phyloP scores from a whole-genome alignment of 2,888 invertebrate genomes.

The Julus scanicus region DNA sequence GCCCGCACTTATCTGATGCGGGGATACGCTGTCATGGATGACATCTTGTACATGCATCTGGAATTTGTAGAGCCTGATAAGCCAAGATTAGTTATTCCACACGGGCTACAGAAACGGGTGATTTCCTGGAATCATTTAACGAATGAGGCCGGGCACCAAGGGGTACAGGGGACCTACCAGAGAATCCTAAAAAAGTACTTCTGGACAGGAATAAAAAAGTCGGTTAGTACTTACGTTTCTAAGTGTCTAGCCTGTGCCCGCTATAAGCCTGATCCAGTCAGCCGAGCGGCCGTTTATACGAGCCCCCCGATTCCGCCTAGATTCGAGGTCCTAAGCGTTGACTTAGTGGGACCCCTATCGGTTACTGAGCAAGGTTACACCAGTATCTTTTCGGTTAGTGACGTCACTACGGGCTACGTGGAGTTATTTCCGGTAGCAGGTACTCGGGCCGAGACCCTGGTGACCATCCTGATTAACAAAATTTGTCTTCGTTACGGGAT shows the following conservation, averaged over 20 bases:
- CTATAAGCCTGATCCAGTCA: background rate
- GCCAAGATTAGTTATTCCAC: background rate
- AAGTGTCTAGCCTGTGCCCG: background rate
- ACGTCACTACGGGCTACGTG: background rate
- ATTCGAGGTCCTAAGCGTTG: background rate
- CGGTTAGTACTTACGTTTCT: background rate
- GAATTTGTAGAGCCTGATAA: background rate
- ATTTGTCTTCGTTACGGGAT: background rate
- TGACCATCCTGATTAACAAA: background rate
- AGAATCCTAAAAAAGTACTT: background rate
- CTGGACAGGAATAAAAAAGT: background rate
- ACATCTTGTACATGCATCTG: background rate
- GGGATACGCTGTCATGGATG: background rate
- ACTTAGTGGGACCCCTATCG: background rate
- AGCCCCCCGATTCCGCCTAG: background rate
- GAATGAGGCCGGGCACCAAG: background rate
- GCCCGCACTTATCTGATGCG: background rate
- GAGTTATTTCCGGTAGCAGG: background rate
- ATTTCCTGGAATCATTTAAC: background rate
- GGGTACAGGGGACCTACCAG: background rate
- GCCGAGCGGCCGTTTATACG: too few species aligned
- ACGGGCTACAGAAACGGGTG: background rate
- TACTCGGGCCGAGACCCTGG: background rate
- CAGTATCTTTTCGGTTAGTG: background rate
- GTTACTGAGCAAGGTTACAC: background rate